Evolutionary conservation across 2,888 invertebrate species (phyloP), one percentile per base, ranked within the genome.

Genomic region (Chrysina gloriosa): DNA sequence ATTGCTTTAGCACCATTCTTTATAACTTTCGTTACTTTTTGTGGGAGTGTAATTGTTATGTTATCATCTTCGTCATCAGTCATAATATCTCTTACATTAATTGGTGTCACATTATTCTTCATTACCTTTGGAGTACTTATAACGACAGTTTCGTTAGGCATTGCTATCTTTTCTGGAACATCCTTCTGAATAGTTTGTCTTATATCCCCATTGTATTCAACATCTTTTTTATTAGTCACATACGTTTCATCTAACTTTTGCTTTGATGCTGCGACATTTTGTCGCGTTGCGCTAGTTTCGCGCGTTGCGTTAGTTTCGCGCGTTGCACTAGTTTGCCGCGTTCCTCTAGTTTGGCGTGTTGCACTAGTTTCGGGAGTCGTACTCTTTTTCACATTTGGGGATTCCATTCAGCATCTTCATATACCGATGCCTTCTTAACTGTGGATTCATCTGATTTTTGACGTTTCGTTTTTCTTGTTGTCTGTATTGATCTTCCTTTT

Each of bases 21-120:
- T 7, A 56, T 39, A 39, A 14, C 48, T 14, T 65, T 52, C 39
- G 65, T 67, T 4, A 67, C 64, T 42, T 68, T 70, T 54, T 72
- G 72, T 1, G 65, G 21, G 54, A 64, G 16, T 21, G 48, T 25
- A 5, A 61, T 29, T 25, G 25, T 58, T 21, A 69, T 71, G 9
- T 73, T 72, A 14, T 71, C 67, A 36, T 72, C 72, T 48, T 79
- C 79, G 69, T 79, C 78, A 54, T 79, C 78, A 7, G 78, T 78
- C 34, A 78, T 66, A 9, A 75, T 19, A 65, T 72, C 74, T 14
- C 72, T 56, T 1, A 63, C 3, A 23, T 67, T 45, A 21, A 67
- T 29, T 14, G 25, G 52, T 19, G 47, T 47, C 14, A 9, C 50
- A 27, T 14, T 23, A 47, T 27, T 25, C 16, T 34, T 56, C 1